Percentiles rank a stretch among this genome's conserved stretches.
These are phyloP conservation scores for Papilio glaucus DNA, from an alignment of 1,140 invertebrate genomes.

Conservation along the genomic window DNA sequence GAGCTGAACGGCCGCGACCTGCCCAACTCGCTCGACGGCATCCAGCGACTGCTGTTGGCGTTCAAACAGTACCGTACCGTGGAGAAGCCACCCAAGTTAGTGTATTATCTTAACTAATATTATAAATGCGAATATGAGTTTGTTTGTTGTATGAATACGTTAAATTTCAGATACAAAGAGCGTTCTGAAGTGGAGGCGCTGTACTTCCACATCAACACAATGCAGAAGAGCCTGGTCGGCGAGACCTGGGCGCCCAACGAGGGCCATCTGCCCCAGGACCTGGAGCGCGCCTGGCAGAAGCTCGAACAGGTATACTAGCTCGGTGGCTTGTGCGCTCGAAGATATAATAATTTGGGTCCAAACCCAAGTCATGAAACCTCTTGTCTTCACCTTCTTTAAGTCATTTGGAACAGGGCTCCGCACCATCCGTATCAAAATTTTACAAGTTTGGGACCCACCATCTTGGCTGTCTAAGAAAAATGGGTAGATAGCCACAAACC, in stretches of 20 bases:
- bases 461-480: no score
- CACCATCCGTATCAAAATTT: no score
- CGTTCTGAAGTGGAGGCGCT: slow-evolving; percentile 98
- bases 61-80: slow-evolving; percentile 98
- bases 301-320: slow-evolving; percentile 88
- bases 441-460: no score
- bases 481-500: no score
- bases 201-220: slow-evolving; percentile 98
- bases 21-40: slow-evolving; percentile 97
- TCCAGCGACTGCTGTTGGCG: slow-evolving; percentile 93
- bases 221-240: slow-evolving; percentile 96
- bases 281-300: slow-evolving; percentile 96
- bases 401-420: no score
- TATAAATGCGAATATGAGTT: no score
- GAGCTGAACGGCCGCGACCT: slow-evolving; percentile 94
- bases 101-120: slow-evolving; percentile 37
- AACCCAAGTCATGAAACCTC: background rate
- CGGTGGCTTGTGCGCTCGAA: background rate
- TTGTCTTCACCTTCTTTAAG: no score
- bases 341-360: no score
- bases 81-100: slow-evolving; percentile 98
- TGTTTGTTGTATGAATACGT: no score
- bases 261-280: slow-evolving; percentile 95
- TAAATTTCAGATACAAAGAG: slow-evolving; percentile 97
- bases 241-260: slow-evolving; percentile 95